Evolutionary conservation across 2,797 vertebrate genomes (phyloP).

Genomic region (Pipistrellus nathusii): DNA sequence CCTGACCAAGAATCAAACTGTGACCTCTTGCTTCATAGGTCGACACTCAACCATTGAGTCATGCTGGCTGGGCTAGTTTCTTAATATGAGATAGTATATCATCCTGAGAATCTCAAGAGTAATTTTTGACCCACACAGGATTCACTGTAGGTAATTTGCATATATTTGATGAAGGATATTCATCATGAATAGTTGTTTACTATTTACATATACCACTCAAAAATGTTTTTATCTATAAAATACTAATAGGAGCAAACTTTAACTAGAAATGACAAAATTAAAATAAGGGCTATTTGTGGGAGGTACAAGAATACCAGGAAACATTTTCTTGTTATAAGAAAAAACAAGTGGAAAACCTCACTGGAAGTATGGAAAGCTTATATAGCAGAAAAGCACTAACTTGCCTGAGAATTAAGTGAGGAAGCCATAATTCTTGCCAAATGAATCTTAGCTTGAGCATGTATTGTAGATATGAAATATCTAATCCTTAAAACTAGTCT

Average conservation of each 20-base stretch:
- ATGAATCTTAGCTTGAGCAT: not conserved
- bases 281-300: not conserved
- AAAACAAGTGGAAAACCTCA: conserved; percentile 40
- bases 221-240: conserved; percentile 16
- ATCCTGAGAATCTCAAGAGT: not conserved
- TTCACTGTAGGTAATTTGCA: not conserved
- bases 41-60: too few species aligned
- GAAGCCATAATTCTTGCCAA: not conserved
- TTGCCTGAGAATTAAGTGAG: conserved; percentile 22
- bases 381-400: not conserved
- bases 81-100: not conserved
- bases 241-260: conserved; percentile 4
- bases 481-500: not conserved
- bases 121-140: not conserved
- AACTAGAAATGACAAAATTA: conserved; percentile 40
- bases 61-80: not conserved
- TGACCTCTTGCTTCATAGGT: too few species aligned
- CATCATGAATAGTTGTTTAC: not conserved
- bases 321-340: not conserved
- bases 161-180: not conserved
- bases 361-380: not conserved
- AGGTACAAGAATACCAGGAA: conserved; percentile 46
- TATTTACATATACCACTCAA: conserved; percentile 39
- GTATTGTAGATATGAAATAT: not conserved
- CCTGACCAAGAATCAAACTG: too few species aligned